Percentiles rank a stretch among this genome's conserved stretches.
phyloP scores from a whole-genome alignment of 2,797 vertebrate genomes.

The Emys orbicularis region DNA sequence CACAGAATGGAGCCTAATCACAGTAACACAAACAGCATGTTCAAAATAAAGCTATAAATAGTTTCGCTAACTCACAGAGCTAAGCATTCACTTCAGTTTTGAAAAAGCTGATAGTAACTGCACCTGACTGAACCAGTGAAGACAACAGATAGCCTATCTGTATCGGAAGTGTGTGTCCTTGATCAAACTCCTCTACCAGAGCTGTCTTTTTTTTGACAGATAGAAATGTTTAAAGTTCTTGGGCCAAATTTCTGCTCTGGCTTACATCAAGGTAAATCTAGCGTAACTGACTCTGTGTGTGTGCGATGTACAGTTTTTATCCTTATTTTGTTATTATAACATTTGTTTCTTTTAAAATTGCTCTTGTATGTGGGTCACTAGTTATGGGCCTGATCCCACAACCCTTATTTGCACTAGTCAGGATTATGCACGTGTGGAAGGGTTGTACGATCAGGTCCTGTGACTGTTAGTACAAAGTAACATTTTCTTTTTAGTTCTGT shows the following conservation, averaged over 20 bases:
- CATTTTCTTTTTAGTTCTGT: not conserved
- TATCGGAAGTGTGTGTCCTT: not conserved
- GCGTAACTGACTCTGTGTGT: not conserved
- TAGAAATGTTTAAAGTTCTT: not conserved
- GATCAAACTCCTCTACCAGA: not conserved
- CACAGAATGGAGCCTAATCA: not conserved
- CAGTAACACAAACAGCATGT: not conserved
- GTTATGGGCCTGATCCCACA: not conserved
- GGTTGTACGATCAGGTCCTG: not conserved
- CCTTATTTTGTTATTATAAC: not conserved
- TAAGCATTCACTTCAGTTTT: not conserved
- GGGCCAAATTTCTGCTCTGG: constrained; percentile 2
- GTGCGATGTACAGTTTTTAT: not conserved
- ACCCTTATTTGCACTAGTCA: not conserved
- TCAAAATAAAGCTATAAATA: not conserved
- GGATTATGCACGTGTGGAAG: not conserved
- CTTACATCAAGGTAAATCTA: not conserved
- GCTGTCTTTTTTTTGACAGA: not conserved
- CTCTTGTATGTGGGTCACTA: not conserved
- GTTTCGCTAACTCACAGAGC: not conserved
- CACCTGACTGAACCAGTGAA: not conserved
- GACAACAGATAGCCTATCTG: not conserved
- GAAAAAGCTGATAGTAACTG: not conserved
- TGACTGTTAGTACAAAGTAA: not conserved
- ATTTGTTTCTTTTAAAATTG: not conserved